phyloP scores from a whole-genome alignment of 1,140 invertebrate genomes.

The Procambarus virginalis region DNA sequence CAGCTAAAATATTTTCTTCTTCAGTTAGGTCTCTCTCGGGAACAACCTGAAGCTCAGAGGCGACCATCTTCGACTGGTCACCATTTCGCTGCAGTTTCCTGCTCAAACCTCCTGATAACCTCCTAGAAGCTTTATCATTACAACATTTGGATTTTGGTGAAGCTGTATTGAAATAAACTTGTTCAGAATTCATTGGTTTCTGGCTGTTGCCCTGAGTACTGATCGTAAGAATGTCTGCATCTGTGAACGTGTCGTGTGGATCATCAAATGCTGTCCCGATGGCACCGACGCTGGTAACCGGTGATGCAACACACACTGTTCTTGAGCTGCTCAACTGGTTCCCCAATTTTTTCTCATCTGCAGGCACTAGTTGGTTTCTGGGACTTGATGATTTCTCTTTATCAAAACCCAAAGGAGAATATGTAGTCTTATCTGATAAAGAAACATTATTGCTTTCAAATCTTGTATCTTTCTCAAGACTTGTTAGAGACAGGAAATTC shows the following conservation, averaged over 20 bases:
- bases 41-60: not conserved
- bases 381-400: not conserved
- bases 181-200: not conserved
- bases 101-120: not conserved
- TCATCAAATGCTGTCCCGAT: not conserved
- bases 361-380: not conserved
- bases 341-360: not conserved
- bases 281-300: not conserved
- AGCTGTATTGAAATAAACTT: not conserved
- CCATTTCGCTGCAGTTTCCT: not conserved
- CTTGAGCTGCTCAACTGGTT: not conserved
- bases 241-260: not conserved
- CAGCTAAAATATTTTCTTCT: not conserved
- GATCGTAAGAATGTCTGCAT: not conserved
- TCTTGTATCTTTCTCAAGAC: conserved; percentile 4
- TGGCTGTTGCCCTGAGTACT: not conserved
- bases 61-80: not conserved
- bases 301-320: not conserved
- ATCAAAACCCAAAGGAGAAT: not conserved
- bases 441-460: not conserved
- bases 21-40: not conserved
- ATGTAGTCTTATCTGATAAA: too few relatives aligned
- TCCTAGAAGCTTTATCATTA: not conserved
- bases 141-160: too few relatives aligned
- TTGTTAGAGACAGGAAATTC: conserved; percentile 22